Evolutionary conservation across 2,113 vertebrate species (phyloP).

Genomic region (Ahaetulla prasina): DNA sequence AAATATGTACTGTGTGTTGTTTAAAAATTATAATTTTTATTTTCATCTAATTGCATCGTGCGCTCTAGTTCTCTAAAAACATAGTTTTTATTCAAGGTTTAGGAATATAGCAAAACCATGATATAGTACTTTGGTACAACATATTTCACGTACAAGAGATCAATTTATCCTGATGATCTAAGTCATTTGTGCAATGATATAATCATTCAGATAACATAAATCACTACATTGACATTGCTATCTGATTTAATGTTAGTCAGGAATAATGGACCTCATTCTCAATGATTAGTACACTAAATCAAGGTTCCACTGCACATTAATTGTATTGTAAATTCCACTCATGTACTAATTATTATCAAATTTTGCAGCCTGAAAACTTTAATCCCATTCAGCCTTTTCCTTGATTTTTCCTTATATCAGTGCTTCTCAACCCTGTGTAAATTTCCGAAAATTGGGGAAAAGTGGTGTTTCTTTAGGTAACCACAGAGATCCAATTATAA

Average conservation of each 20-base stretch:
- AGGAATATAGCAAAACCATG: neutral
- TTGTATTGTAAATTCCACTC: fast-evolving
- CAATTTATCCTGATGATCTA: neutral
- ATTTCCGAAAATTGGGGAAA: neutral
- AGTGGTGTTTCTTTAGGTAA: neutral
- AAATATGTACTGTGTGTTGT: neutral
- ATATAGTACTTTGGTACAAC: neutral
- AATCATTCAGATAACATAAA: neutral
- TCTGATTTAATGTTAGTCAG: neutral
- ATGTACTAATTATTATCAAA: neutral
- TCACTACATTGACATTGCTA: neutral
- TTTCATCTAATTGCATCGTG: neutral
- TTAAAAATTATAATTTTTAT: neutral
- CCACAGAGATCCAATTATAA: neutral
- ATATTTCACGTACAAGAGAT: neutral
- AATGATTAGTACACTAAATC: neutral
- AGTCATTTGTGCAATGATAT: neutral
- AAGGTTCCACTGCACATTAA: neutral
- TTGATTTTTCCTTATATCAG: neutral
- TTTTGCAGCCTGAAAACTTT: neutral
- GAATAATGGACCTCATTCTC: neutral
- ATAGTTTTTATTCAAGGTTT: neutral
- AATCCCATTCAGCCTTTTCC: fast-evolving
- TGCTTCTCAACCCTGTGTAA: neutral
- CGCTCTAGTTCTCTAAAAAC: neutral